Evolutionary conservation across 2,888 invertebrate genomes (phyloP).

Genomic region (Cerastoderma edule): DNA sequence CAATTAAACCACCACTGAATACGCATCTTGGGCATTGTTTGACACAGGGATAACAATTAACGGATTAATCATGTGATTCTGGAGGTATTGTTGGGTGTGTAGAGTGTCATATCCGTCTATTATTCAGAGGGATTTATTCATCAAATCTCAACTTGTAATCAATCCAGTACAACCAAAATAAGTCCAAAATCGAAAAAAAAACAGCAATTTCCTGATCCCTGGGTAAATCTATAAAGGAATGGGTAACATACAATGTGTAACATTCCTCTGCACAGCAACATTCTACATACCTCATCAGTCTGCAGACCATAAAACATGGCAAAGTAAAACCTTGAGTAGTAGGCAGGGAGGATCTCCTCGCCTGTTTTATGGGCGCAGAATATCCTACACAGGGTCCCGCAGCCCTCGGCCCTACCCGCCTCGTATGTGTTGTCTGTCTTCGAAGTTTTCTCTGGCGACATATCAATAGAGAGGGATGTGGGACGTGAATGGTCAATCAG

Average conservation of each 20-base stretch:
- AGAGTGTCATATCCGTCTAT: too few species aligned
- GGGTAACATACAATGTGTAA: too few species aligned
- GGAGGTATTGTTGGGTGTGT: too few species aligned
- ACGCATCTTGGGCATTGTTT: too few species aligned
- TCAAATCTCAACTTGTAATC: too few species aligned
- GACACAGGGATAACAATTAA: too few species aligned
- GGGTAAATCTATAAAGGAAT: too few species aligned
- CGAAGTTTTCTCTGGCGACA: constrained; percentile 62
- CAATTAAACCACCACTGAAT: too few species aligned
- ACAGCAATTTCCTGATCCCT: background rate
- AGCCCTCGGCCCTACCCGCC: constrained; percentile 94
- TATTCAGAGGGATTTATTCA: too few species aligned
- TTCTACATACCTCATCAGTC: constrained; percentile 85
- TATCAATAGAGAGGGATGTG: constrained; percentile 73
- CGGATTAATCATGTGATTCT: too few species aligned
- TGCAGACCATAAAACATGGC: constrained; percentile 94
- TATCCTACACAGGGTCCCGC: constrained; percentile 97
- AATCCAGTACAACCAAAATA: too few species aligned
- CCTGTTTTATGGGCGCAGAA: constrained; percentile 98
- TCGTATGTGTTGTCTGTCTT: constrained; percentile 80
- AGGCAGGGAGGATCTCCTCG: constrained; percentile 95
- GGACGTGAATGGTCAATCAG: constrained; percentile 78
- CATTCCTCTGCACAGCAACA: too few species aligned
- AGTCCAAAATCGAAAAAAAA: background rate
- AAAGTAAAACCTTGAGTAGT: constrained; percentile 96